Base-by-base conservation (phyloP, 1,140 invertebrate genomes). In the Leptinotarsa defecta region DNA sequence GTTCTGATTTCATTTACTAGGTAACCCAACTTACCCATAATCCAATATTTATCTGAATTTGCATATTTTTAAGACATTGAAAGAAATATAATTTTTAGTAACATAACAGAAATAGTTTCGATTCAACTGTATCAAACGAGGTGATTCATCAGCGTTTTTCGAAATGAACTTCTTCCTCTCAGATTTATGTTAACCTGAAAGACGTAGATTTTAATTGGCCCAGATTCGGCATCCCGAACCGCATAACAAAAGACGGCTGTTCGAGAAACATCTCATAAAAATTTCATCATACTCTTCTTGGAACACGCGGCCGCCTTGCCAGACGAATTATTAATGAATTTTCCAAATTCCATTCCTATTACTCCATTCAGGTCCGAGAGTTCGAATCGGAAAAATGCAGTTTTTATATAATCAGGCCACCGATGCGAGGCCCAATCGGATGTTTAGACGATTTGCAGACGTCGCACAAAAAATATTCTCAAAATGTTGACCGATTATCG, bases 321-420 rank as follows among this genome's bases (percentile, higher is more conserved):
- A 57, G 52, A 57, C 52, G 52, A 57, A 68, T 68, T 43, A 43
- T 68, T 68, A 68, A 34, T 15, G 67, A 68, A 68, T 68, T 43
- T 68, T 68, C 43, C 67, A 48, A 68, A 68, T 68, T 68, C 67
- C 67, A 68, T 43, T 68, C 67, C 17, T 34, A 68, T 68, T 68
- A 19, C 67, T 43, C 67, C 52, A 57, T 57, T 57, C 52, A 57
- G 52, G 15, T 57, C 52, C n/a, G 17, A 57, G 52, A 57, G 52
- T 17, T 57, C 17, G 52, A 19, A 57, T 19, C 15, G 17, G 52
- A 57, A 19, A 57, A 57, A 57, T 57, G 52, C 52, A 57, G 52
- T 19, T 57, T 57, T 57, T 57, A 19, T 57, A 19, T 57, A 57
- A 57, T 57, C 52, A 19, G 52, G n/a, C 52, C 52, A 57, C 52